Evolutionary conservation across 2,113 vertebrate species (phyloP).

Genomic region (Pogona vitticeps): DNA sequence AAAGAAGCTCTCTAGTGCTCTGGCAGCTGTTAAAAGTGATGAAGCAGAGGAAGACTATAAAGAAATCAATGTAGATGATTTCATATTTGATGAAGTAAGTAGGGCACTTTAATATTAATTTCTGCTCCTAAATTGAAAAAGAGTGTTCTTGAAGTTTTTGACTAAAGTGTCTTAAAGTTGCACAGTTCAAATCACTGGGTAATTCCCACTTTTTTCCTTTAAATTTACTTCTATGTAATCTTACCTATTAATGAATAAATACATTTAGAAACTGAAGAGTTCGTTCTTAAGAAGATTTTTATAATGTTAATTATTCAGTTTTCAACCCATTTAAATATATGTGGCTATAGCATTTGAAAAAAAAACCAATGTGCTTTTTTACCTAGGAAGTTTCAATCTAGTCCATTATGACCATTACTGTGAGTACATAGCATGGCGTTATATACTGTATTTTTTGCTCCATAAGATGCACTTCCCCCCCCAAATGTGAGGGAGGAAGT

Average conservation of each 20-base stretch:
- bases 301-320: background rate
- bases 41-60: slow-evolving; percentile 86
- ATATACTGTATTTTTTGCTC: too few species aligned
- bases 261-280: background rate
- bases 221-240: background rate
- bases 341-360: background rate
- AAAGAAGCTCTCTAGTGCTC: slow-evolving; percentile 85
- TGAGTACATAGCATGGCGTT: background rate
- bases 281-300: background rate
- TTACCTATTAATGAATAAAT: background rate
- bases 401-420: background rate
- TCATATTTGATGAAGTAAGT: slow-evolving; percentile 88
- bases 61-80: slow-evolving; percentile 88
- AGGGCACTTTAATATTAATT: slow-evolving; percentile 27
- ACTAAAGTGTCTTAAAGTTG: too few species aligned
- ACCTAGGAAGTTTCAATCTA: background rate
- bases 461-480: too few species aligned
- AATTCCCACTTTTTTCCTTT: background rate
- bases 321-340: too few species aligned
- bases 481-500: too few species aligned
- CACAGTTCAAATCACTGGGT: too few species aligned
- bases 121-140: background rate
- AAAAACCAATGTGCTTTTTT: background rate
- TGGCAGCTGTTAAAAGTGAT: slow-evolving; percentile 78
- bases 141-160: too few species aligned